Evolutionary conservation across 1,140 invertebrate species (phyloP).

Genomic region (Apis laboriosa): DNA sequence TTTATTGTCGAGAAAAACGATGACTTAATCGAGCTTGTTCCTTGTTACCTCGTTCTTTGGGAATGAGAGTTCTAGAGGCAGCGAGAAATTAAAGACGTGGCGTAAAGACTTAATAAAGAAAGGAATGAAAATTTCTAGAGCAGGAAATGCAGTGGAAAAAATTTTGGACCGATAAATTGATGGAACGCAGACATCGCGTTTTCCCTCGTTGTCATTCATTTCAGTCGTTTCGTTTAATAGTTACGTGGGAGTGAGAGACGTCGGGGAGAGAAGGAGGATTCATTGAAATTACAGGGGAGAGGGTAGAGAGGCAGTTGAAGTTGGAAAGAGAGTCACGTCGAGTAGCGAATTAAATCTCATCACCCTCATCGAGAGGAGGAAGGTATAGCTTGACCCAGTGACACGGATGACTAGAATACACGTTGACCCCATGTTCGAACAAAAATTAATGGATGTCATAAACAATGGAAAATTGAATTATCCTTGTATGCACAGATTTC

Average conservation of each 20-base stretch:
- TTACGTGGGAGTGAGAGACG: slow-evolving; percentile 25
- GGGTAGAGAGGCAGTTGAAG: not conserved
- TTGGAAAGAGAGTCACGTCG: slow-evolving; percentile 6
- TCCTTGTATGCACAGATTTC: not conserved
- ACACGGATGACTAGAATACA: slow-evolving; percentile 9
- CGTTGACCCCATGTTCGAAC: slow-evolving; percentile 6
- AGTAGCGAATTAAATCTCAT: slow-evolving; percentile 40
- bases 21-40: not conserved
- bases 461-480: slow-evolving; percentile 35
- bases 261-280: not conserved
- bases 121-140: not conserved
- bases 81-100: not conserved
- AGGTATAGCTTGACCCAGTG: slow-evolving; percentile 35
- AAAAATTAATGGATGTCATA: not conserved
- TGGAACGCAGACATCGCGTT: not conserved
- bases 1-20: not conserved
- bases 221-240: slow-evolving; percentile 32
- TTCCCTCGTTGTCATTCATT: slow-evolving; percentile 14
- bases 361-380: not conserved
- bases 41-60: not conserved
- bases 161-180: not conserved
- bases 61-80: not conserved
- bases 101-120: not conserved
- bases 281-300: slow-evolving; percentile 30
- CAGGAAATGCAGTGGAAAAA: not conserved